Conservation (phyloP, 1,140 invertebrate genomes). For the Leptoteleia sp. region DNA sequence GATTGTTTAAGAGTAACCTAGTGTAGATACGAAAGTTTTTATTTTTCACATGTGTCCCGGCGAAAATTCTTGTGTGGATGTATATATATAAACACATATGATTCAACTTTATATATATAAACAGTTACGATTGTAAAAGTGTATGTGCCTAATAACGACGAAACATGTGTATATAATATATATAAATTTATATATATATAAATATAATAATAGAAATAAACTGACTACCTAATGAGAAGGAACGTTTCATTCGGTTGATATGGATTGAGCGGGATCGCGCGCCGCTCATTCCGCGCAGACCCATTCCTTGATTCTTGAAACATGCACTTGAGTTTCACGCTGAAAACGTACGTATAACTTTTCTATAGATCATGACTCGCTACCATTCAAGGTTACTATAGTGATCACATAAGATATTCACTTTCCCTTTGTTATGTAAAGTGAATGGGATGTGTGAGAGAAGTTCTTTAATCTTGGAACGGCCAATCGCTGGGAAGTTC, state of each 20-base stretch:
- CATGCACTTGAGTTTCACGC: constrained; percentile 58
- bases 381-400: no score
- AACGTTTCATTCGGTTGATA: constrained; percentile 4
- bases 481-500: constrained; percentile 43
- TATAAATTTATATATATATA: no score
- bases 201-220: constrained; percentile 41
- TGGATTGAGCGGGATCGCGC: not conserved
- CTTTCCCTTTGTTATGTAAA: constrained; percentile 70
- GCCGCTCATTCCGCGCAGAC: constrained; percentile 3
- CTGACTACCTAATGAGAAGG: constrained; percentile 23
- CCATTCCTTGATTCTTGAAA: constrained; percentile 46
- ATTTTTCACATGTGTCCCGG: constrained; percentile 41
- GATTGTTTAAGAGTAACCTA: constrained; percentile 1
- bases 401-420: constrained; percentile 67
- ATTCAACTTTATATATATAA: constrained; percentile 59
- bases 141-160: constrained; percentile 70
- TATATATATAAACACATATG: constrained; percentile 43
- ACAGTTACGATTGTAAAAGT: constrained; percentile 70
- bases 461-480: constrained; percentile 57
- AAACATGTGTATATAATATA: constrained; percentile 68
- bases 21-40: constrained; percentile 32
- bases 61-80: constrained; percentile 20
- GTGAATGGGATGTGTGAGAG: constrained; percentile 66
- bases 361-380: constrained; percentile 62
- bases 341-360: constrained; percentile 46